These are phyloP conservation scores for Edolisoma coerulescens DNA, from an alignment of 2,113 vertebrate species.

Conservation along the genomic window DNA sequence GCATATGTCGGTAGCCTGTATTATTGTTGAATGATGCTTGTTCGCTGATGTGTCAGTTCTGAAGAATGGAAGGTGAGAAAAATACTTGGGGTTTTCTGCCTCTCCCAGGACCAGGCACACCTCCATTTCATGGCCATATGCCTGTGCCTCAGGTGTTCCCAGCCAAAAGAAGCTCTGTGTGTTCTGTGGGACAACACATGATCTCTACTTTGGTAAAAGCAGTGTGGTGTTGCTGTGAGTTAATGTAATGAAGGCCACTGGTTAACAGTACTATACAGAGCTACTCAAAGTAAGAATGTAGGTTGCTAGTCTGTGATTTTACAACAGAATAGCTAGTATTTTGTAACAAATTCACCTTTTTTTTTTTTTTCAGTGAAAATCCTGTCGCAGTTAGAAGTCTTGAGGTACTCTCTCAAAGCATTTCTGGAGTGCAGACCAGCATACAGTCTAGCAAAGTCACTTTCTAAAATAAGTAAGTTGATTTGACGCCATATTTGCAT, in stretches of 20 bases:
- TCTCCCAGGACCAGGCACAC: not conserved
- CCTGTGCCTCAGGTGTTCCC: not conserved
- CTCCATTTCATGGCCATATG: not conserved
- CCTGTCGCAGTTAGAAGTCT: conserved; percentile 56
- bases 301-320: not conserved
- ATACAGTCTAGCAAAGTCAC: conserved; percentile 56
- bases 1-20: not conserved
- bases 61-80: not conserved
- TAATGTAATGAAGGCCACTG: not conserved
- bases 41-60: not conserved
- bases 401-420: conserved; percentile 52
- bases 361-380: conserved; percentile 40
- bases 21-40: not conserved
- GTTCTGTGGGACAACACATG: not conserved
- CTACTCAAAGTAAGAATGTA: not conserved
- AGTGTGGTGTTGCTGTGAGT: not conserved
- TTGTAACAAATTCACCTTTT: not conserved
- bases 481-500: not conserved
- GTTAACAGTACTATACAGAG: not conserved
- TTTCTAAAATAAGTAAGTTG: conserved; percentile 65
- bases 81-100: not conserved
- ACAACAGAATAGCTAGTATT: not conserved
- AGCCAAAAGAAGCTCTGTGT: not conserved
- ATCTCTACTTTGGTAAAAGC: not conserved
- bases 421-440: conserved; percentile 57